Evolutionary conservation across 2,888 invertebrate genomes (phyloP).

Genomic region (Mongoloraphidia duomilia): DNA sequence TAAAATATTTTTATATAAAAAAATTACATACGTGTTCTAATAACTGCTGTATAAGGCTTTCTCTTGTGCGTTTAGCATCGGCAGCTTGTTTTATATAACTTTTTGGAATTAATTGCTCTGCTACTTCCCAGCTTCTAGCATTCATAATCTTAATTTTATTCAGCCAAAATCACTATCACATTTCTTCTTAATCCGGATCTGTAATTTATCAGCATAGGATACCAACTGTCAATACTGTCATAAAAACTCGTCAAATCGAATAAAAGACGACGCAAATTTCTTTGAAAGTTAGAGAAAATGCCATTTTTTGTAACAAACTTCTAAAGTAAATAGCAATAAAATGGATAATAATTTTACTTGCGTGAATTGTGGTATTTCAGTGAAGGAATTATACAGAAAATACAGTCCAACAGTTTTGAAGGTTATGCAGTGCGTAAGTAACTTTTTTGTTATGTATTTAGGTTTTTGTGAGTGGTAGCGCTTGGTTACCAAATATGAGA

Average conservation of each 20-base stretch:
- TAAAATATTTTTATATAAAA: not conserved
- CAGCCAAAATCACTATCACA: too few species aligned
- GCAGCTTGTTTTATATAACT: slow-evolving; percentile 48
- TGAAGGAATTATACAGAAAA: slow-evolving; percentile 47
- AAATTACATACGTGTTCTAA: slow-evolving; percentile 38
- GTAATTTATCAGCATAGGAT: too few species aligned
- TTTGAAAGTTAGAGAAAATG: too few species aligned
- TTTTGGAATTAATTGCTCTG: slow-evolving; percentile 42
- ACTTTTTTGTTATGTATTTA: too few species aligned
- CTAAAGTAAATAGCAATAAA: too few species aligned
- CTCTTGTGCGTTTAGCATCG: slow-evolving; percentile 41
- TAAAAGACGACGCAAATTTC: too few species aligned
- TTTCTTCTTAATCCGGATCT: too few species aligned
- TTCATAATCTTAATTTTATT: slow-evolving; percentile 26
- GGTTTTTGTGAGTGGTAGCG: too few species aligned
- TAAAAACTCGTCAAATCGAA: too few species aligned
- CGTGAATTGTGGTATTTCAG: slow-evolving; percentile 52
- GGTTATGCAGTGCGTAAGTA: slow-evolving; percentile 59
- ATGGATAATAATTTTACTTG: slow-evolving; percentile 28
- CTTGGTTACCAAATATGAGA: too few species aligned
- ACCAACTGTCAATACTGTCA: too few species aligned
- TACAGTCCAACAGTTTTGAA: slow-evolving; percentile 60
- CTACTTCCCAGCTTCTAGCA: slow-evolving; percentile 35
- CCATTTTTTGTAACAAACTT: too few species aligned
- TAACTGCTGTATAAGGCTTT: slow-evolving; percentile 40